Base-by-base conservation (phyloP, 2,888 invertebrate species). In the Eupelmus urozonus region DNA sequence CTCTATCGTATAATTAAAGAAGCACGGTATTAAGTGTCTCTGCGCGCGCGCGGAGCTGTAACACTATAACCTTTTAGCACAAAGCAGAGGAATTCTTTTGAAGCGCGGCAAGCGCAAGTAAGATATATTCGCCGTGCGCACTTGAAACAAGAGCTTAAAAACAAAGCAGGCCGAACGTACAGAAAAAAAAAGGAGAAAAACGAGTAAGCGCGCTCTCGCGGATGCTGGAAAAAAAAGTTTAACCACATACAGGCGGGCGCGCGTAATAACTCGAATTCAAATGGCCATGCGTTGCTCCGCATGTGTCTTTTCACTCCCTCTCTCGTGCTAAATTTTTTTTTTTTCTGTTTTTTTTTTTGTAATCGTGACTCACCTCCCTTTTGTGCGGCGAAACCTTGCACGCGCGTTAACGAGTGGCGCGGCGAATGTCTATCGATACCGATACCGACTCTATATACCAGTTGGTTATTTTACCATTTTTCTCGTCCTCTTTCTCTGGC, bases 391-490 rank as follows among this genome's bases (percentile, higher is more conserved):
- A 78, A 80, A 78, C 80, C 81, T 81, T 72, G 84, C 80, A 79
- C 80, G 79, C 78, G 82, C 81, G 80, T 80, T 85, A 85, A 83
- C 85, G 84, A 84, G 82, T 84, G 55, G 16, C 40, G 45, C 82
- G 81, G 79, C 83, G 80, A 80, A 74, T 77, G 82, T 83, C 85
- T 82, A 85, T 85, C 82, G 84, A 86, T 85, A 81, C 81, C 78
- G 82, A 86, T 85, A 80, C 82, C 82, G 81, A 82, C 77, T 80
- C 76, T 74, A 78, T 34, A 34, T 25, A 25, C 25, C 74, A 81
- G 81, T 81, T 81, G 78, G 81, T 81, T 83, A 81, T 82, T 82
- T 82, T 73, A 62, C 78, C 72, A 78, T 80, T 78, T 80, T 70
- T 57, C 67, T 53, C 70, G 60, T 73, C 60, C 76, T 80, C 71